phyloP scores from a whole-genome alignment of 2,797 vertebrate genomes.

The Hoplostethus atlanticus region DNA sequence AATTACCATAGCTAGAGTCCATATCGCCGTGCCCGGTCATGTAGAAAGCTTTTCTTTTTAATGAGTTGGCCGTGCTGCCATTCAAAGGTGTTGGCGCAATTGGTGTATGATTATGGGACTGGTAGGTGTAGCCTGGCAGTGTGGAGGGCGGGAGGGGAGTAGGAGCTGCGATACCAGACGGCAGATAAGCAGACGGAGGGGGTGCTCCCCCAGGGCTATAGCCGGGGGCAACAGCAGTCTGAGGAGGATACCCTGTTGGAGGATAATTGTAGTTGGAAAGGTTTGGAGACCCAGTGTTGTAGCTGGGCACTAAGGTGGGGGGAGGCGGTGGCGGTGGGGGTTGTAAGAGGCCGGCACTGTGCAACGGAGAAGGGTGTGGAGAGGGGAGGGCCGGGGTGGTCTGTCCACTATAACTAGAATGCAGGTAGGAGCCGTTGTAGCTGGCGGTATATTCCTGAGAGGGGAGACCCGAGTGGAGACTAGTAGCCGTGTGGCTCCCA shows the following conservation, averaged over 20 bases:
- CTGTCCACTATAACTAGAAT: conserved; percentile 96
- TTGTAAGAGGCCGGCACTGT: conserved; percentile 96
- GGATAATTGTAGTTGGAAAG: conserved; percentile 97
- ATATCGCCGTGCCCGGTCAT: conserved; percentile 98
- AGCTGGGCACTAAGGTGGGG: conserved; percentile 93
- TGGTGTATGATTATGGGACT: conserved; percentile 93
- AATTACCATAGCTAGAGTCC: conserved; percentile 97
- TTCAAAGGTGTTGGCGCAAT: conserved; percentile 95
- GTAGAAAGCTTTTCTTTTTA: conserved; percentile 99
- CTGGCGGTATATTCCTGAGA: conserved; percentile 98
- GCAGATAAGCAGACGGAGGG: conserved; percentile 95
- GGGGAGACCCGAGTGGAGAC: conserved; percentile 94
- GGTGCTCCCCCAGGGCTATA: conserved; percentile 96
- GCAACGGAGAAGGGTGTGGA: conserved; percentile 96
- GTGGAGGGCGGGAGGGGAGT: conserved; percentile 95
- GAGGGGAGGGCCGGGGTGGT: conserved; percentile 94
- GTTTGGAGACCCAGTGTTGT: conserved; percentile 95
- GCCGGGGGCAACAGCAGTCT: conserved; percentile 92
- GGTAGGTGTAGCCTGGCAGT: conserved; percentile 95
- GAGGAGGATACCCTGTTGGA: conserved; percentile 94
- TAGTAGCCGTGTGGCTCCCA: conserved; percentile 93
- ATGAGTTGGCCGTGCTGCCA: conserved; percentile 94
- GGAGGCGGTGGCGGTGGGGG: conserved; percentile 90
- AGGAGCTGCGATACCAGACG: conserved; percentile 97
- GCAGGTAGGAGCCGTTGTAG: conserved; percentile 97